phyloP scores from a whole-genome alignment of 2,888 invertebrate species.

The Nycteola revayana region DNA sequence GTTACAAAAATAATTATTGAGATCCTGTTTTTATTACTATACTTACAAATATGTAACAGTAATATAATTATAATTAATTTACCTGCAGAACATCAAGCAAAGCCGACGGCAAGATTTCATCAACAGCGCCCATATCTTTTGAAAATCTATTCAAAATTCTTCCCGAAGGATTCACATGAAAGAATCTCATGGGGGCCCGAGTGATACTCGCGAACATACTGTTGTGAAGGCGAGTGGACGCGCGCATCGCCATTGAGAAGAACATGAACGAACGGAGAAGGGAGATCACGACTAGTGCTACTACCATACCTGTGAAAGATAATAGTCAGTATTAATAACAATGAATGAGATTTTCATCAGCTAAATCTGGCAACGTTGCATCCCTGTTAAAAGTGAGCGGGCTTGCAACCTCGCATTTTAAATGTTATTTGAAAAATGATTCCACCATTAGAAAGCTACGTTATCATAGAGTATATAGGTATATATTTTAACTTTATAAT shows the following conservation, averaged over 20 bases:
- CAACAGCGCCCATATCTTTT: slow-evolving; percentile 91
- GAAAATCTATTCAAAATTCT: slow-evolving; percentile 94
- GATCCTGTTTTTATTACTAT: no score
- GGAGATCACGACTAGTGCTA: slow-evolving; percentile 72
- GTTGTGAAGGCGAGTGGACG: slow-evolving; percentile 90
- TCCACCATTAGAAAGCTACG: no score
- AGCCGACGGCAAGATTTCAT: slow-evolving; percentile 83
- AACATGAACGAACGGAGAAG: slow-evolving; percentile 81
- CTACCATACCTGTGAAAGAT: slow-evolving; percentile 63
- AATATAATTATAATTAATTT: no score
- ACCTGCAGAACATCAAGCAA: slow-evolving; percentile 84
- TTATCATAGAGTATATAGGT: no score
- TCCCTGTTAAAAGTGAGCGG: no score
- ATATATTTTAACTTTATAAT: no score
- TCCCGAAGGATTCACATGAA: slow-evolving; percentile 92
- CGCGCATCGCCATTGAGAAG: slow-evolving; percentile 86
- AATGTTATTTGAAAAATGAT: slow-evolving; percentile 40
- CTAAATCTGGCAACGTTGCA: no score
- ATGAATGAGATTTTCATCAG: no score
- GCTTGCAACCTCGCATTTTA: no score
- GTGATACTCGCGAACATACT: slow-evolving; percentile 92
- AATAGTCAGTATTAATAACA: no score
- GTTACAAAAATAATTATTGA: no score
- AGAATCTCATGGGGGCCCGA: slow-evolving; percentile 91
- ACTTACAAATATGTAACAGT: no score